Evolutionary conservation across 2,113 vertebrate genomes (phyloP).

Genomic region (Strix uralensis): DNA sequence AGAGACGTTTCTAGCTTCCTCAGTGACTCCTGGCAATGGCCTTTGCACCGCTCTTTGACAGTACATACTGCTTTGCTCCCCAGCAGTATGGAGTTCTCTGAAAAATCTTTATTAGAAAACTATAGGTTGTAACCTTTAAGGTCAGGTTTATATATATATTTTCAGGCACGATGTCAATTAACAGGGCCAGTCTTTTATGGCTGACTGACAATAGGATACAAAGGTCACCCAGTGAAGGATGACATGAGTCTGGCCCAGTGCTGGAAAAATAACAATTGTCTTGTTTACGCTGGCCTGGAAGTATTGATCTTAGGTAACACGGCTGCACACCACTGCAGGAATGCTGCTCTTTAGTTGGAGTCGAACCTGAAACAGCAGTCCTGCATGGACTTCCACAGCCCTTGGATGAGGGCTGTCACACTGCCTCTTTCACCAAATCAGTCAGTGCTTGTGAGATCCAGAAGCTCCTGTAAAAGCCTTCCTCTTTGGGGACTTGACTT

Average conservation of each 20-base stretch:
- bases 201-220: neutral
- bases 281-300: neutral
- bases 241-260: neutral
- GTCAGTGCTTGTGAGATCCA: neutral
- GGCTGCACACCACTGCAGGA: neutral
- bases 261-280: neutral
- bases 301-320: neutral
- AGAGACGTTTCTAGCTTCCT: neutral
- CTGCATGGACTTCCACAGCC: neutral
- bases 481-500: neutral
- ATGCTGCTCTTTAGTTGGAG: neutral
- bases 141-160: neutral
- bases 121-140: neutral
- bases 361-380: neutral
- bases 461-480: neutral
- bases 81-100: neutral
- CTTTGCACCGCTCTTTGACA: neutral
- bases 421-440: neutral
- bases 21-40: neutral
- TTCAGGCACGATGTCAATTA: neutral
- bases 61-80: neutral
- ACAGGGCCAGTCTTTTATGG: neutral
- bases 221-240: neutral
- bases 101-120: neutral
- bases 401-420: fast-evolving